Evolutionary conservation across 1,140 invertebrate genomes (phyloP), one percentile per base, ranked within the genome.

Genomic region (Varroa destructor): DNA sequence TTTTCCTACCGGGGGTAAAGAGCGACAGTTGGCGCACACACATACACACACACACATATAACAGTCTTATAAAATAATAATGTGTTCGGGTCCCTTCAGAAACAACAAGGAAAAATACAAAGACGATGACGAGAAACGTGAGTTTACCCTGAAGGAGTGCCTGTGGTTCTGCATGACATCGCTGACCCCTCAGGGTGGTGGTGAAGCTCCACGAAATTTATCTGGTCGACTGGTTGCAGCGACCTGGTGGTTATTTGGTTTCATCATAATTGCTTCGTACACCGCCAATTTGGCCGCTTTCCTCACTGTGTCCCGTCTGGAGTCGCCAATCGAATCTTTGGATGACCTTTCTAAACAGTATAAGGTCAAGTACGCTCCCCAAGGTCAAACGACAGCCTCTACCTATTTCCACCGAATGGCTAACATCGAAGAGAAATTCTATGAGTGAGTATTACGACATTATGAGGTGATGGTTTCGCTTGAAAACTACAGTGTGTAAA

Each of bases 81-180:
- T 51, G 46, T 51, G 3, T 51, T 51, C 46, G 8, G 4, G 46
- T 51, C 46, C 37, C 73, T 79, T 78, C 75, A 91, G 94, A 77
- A 97, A 98, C 77, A 96, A 96, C 77, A 82, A 87, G 14, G 88
- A 93, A 70, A 92, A 93, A 76, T 95, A 93, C 78, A 89, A 89
- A 78, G 87, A 93, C 75, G 92, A 95, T 72, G 89, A 93, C 72
- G 93, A 97, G 78, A 95, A 96, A 77, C 81, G 94, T 14, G 89
- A 94, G 77, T 99, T 99, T 76, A 93, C 88, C 37, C 80, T 97
- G 1, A 96, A 96, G 77, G 94, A 97, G 80, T 95, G 92, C 77
- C 82, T 97, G 0, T 97, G 95, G 94, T 99, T 98, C 79, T 97
- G 94, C 77, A 97, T 98, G 92, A 97, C 93, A 37, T 97, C 93